Evolutionary conservation across 2,888 invertebrate genomes (phyloP), one percentile per base, ranked within the genome.

Genomic region (Gastracanthus pulcherrimus): DNA sequence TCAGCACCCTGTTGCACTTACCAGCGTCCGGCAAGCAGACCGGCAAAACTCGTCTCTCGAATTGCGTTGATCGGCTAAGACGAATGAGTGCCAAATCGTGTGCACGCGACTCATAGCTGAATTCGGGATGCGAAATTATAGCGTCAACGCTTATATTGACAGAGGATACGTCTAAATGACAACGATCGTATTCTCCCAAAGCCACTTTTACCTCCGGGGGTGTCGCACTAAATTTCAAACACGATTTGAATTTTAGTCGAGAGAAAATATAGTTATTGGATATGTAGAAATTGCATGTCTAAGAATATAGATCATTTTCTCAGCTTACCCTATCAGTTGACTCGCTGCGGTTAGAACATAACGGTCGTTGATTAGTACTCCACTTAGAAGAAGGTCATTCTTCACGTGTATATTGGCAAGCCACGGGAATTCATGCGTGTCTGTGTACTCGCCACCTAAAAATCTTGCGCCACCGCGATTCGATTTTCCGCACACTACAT

Each of bases 11-110:
- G n/a, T n/a, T n/a, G n/a, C n/a, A n/a, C 82, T 88, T 87, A 92
- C 93, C 92, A 76, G 93, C 91, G 78, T 92, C 89, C 2, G 94
- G 93, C 84, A 95, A 87, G 83, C 94, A 94, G 74, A 95, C 93
- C 0, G 95, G 94, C 1, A 92, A 91, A 64, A 95, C 92, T 36
- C 92, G 90, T 80, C 90, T 92, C 83, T 92, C 93, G 82, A 94
- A 93, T 79, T 90, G 89, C 11, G 93, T 92, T 2, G 93, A 92
- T 11, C 93, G 92, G 82, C 92, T 92, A 23, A 95, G 87, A 70
- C 92, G 92, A 41, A 95, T 86, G 9, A 95, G 86, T 0, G 95
- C 94, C 11, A 94, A 90, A 88, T 95, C 94, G 84, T 94, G 93
- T 31, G 93, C 93, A 78, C 92, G 90, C 60, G 92, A 93, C 1